These are phyloP conservation scores for Forbesichthys agassizii DNA, from an alignment of 2,113 vertebrate genomes.

Conservation along the genomic window DNA sequence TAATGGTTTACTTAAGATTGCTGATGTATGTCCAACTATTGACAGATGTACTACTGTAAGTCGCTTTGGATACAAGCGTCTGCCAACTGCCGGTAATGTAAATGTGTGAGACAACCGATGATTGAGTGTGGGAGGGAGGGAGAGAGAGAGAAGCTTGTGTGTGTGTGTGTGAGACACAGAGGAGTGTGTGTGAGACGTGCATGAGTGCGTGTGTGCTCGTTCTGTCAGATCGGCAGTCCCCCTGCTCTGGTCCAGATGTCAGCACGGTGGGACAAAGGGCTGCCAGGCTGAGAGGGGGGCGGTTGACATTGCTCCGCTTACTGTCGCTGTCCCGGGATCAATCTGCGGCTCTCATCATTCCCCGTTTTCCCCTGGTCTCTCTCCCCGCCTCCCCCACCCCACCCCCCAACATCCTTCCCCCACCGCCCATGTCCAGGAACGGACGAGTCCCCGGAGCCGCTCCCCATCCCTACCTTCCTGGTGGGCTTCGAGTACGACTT, in stretches of 20 bases:
- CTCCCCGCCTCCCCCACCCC: neutral
- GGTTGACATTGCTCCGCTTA: neutral
- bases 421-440: slow-evolving; percentile 80
- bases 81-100: too few species aligned
- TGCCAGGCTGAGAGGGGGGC: slow-evolving; percentile 22
- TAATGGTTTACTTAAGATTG: too few species aligned
- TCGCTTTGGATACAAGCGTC: too few species aligned
- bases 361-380: neutral
- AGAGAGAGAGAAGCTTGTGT: too few species aligned
- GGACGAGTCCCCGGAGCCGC: slow-evolving; percentile 97
- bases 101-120: too few species aligned
- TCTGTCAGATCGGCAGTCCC: slow-evolving; percentile 39
- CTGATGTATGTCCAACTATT: too few species aligned
- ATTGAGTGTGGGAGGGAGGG: too few species aligned
- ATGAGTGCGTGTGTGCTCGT: neutral
- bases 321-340: too few species aligned
- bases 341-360: neutral
- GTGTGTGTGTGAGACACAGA: too few species aligned
- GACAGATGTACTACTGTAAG: too few species aligned
- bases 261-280: slow-evolving; percentile 35
- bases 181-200: too few species aligned
- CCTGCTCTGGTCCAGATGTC: slow-evolving; percentile 49
- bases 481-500: slow-evolving; percentile 97
- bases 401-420: neutral
- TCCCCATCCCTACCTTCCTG: slow-evolving; percentile 97